Conservation (phyloP, 1,140 invertebrate genomes). For the Heliconius melpomene region DNA sequence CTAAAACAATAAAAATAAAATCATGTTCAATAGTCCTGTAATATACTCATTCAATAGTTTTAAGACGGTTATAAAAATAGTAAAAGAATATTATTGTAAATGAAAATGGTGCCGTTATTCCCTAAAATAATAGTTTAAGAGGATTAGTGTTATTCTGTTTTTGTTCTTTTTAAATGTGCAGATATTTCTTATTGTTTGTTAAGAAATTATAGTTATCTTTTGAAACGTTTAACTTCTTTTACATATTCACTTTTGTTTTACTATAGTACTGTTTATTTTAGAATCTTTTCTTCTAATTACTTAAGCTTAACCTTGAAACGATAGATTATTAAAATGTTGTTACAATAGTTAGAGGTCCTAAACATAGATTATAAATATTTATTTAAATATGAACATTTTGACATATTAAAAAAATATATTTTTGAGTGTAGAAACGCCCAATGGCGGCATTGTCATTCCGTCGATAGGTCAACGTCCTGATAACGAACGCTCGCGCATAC, state of each 20-base stretch:
- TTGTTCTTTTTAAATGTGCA: not conserved
- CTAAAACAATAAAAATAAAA: conserved; percentile 15
- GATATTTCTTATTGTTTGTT: not conserved
- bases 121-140: not conserved
- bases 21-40: not conserved
- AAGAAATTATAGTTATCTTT: not conserved
- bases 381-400: not conserved
- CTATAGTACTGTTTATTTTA: not conserved
- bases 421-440: not conserved
- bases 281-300: not conserved
- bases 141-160: not conserved
- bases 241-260: not conserved
- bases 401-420: not conserved
- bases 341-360: not conserved
- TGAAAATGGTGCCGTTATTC: conserved; percentile 15
- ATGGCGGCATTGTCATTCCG: conserved; percentile 1
- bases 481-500: conserved; percentile 14
- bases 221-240: not conserved
- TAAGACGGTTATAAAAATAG: not conserved
- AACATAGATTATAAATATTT: not conserved
- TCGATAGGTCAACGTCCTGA: conserved; percentile 22
- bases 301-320: not conserved
- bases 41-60: not conserved
- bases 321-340: not conserved
- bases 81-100: not conserved